Evolutionary conservation across 2,888 invertebrate genomes (phyloP), one percentile per base, ranked within the genome.

Genomic region (Drosophila peninsularis): DNA sequence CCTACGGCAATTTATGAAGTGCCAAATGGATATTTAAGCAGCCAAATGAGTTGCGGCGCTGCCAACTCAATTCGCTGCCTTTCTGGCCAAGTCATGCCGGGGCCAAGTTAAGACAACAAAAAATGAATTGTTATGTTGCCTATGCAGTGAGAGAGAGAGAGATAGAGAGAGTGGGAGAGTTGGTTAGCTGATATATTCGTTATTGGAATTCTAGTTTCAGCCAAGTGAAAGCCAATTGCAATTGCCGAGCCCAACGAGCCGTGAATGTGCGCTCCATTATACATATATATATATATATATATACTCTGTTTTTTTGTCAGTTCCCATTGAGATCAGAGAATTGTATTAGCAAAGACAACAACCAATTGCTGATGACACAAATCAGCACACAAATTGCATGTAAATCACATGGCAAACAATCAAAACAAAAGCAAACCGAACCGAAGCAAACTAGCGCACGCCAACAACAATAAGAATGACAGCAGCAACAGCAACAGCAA

Each of bases 11-110:
- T 81, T 81, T 75, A 81, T 81, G 79, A 81, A 81, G 81, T 81
- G 82, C 75, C 75, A 79, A 79, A 81, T 81, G 81, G 55, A 56
- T 75, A 62, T 80, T 74, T 71, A 80, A 78, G 78, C 80, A 78
- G 80, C 62, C 56, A 69, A 61, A 65, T 69, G 62, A 68, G 58
- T 39, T 30, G 56, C 54, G 14, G 45, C 30, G 44, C 45, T 72
- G 70, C 74, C 75, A 78, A 60, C 74, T 63, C 62, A 55, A 60
- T 64, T 50, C 49, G n/a, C 47, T 57, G 47, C 47, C 24, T 30
- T 49, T 55, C 65, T 56, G 39, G 14, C 32, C 45, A 45, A 58
- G 60, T 77, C 78, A 60, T 60, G 62, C 24, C 53, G 27, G 34
- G 32, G 53, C 53, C 53, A 45, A 27, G 45, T 32, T 19, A 49